Base-by-base conservation (phyloP, 1,140 invertebrate genomes). In the Platorchestia sp. region DNA sequence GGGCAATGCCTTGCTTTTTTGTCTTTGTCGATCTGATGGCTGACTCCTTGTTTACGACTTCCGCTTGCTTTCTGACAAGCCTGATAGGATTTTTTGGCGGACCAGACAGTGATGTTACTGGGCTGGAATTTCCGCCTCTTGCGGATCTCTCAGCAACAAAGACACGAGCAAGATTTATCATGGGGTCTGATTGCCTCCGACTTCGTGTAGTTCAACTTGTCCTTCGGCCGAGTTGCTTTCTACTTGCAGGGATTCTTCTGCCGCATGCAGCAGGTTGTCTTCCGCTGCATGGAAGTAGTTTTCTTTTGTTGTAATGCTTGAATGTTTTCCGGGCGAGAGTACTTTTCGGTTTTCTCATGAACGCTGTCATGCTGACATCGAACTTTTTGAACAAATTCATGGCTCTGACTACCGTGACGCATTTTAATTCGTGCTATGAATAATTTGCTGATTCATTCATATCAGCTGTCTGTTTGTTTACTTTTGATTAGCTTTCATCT, bases 71-170 rank as follows among this genome's bases (percentile, higher is more conserved):
- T 42, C 87, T 89, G 87, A 41, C 87, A 44, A 41, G n/a, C 87
- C 87, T 89, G 87, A 89, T 89, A 89, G 87, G 87, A 89, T 89
- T 89, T 89, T 89, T 89, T 89, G 87, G 87, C 87, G 87, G 87
- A 42, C 87, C 87, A 89, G n/a, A 10, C 87, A 89, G 87, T 89
- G 87, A 89, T 89, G 87, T 89, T 41, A 44, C 41, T 89, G 87
- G 41, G 41, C 14, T 89, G 87, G 87, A 89, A 89, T 89, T 89
- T 89, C 87, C 87, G 87, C 41, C 87, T 89, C n/a, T 44, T 42
- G 87, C 87, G 87, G 87, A 89, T 42, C 10, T 89, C 87, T 42
- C 41, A 14, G 43, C 87, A 75, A 89, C 87, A 89, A 89, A 89
- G 87, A 89, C 87, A 75, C 19, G 6, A 27, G 59, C 14, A 3